phyloP scores from a whole-genome alignment of 2,888 invertebrate genomes.

The Thera britannica region DNA sequence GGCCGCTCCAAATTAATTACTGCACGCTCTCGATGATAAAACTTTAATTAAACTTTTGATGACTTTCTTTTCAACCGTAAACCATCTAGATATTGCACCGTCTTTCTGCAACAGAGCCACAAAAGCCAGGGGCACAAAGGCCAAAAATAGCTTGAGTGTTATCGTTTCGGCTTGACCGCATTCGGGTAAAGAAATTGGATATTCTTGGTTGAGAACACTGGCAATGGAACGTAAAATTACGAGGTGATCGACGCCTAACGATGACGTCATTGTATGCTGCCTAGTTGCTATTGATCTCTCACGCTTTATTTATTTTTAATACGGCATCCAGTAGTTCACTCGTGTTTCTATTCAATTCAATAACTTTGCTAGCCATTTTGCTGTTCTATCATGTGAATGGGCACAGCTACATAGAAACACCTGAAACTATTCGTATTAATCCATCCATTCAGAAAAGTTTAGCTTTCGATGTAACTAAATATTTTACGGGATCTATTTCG shows the following conservation, averaged over 20 bases:
- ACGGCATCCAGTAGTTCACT: slow-evolving; percentile 51
- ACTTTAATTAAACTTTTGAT: slow-evolving; percentile 68
- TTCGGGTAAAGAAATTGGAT: slow-evolving; percentile 76
- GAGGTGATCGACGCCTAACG: slow-evolving; percentile 65
- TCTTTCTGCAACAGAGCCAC: slow-evolving; percentile 46
- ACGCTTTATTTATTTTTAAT: slow-evolving; percentile 64
- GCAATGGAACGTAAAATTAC: slow-evolving; percentile 79
- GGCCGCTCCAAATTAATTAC: slow-evolving; percentile 34
- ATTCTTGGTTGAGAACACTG: slow-evolving; percentile 73
- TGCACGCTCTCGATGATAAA: slow-evolving; percentile 57
- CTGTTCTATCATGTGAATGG: slow-evolving; percentile 5
- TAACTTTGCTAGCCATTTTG: slow-evolving; percentile 5
- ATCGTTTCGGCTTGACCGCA: slow-evolving; percentile 71
- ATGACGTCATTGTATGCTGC: slow-evolving; percentile 55
- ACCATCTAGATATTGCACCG: slow-evolving; percentile 16
- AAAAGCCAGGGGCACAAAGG: slow-evolving; percentile 58
- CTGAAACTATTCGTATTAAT: not conserved
- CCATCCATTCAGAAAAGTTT: not conserved
- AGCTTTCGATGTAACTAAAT: not conserved
- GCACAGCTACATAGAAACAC: not conserved
- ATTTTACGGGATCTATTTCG: not conserved
- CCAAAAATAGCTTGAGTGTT: slow-evolving; percentile 70
- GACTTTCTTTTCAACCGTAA: slow-evolving; percentile 53
- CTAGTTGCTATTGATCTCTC: slow-evolving; percentile 66
- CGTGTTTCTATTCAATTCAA: slow-evolving; percentile 36